Percentiles rank a stretch among this genome's conserved stretches.
Evolutionary conservation across 2,888 invertebrate species (phyloP).

Genomic region (Hypselothyrea guttata): DNA sequence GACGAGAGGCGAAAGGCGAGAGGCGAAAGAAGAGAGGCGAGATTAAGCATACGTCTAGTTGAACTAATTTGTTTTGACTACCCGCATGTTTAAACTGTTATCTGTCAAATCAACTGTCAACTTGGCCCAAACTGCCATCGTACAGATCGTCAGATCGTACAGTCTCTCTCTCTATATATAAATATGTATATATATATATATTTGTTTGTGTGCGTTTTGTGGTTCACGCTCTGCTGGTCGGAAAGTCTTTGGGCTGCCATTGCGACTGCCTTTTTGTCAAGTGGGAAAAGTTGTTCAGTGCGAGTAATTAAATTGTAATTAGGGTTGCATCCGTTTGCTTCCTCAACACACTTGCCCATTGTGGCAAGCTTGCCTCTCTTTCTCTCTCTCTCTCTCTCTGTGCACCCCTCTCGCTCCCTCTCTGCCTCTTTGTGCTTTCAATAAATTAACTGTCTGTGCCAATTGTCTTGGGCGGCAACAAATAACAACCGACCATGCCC

Average conservation of each 20-base stretch:
- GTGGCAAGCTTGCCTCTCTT: neutral
- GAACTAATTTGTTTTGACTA: conserved; percentile 77
- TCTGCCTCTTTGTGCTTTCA: conserved; percentile 49
- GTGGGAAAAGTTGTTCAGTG: conserved; percentile 74
- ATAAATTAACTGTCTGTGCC: conserved; percentile 68
- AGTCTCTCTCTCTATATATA: neutral
- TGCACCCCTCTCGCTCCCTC: neutral
- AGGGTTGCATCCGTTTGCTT: conserved; percentile 80
- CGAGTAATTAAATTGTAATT: conserved; percentile 83
- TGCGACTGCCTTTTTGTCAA: conserved; percentile 72
- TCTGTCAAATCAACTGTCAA: conserved; percentile 80
- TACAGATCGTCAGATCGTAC: too few species aligned
- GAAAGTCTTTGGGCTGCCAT: conserved; percentile 60
- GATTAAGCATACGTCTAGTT: conserved; percentile 78
- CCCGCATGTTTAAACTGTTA: conserved; percentile 75
- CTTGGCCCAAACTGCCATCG: conserved; percentile 64
- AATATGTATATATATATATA: too few species aligned
- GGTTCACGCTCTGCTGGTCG: conserved; percentile 66
- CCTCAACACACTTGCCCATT: neutral
- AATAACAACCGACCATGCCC: too few species aligned
- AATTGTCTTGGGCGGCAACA: conserved; percentile 70
- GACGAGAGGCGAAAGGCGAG: too few species aligned
- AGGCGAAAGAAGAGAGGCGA: too few species aligned
- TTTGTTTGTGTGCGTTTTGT: conserved; percentile 47
- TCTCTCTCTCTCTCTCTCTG: neutral